Conservation (phyloP, 2,113 vertebrate species). For the Strix uralensis region DNA sequence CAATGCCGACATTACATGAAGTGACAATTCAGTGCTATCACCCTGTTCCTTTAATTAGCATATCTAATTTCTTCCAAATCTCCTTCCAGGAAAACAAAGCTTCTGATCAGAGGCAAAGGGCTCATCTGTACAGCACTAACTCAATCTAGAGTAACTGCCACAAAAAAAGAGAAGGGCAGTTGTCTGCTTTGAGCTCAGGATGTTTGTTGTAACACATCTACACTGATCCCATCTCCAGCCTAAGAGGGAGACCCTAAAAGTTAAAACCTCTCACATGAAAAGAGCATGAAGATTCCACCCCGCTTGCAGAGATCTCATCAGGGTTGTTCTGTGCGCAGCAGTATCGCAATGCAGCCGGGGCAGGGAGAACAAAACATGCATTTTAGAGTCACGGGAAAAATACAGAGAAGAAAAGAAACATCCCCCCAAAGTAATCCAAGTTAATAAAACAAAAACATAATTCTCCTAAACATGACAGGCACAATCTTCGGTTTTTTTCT, state of each 20-base stretch:
- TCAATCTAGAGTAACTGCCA: background rate
- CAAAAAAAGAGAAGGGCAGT: background rate
- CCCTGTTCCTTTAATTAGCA: background rate
- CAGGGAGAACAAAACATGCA: background rate
- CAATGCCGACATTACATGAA: background rate
- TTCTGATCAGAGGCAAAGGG: background rate
- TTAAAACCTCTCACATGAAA: background rate
- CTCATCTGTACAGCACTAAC: background rate
- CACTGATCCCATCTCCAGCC: fast-evolving
- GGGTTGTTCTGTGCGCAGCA: background rate
- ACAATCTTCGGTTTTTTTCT: slow-evolving; percentile 8
- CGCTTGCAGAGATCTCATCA: background rate
- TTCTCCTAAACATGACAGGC: slow-evolving; percentile 54
- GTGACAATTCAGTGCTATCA: background rate
- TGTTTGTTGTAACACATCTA: background rate
- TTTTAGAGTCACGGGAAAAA: slow-evolving; percentile 31
- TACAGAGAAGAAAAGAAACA: slow-evolving; percentile 17
- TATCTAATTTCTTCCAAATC: background rate
- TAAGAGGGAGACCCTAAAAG: background rate
- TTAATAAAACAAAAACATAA: slow-evolving; percentile 62
- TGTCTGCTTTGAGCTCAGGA: background rate
- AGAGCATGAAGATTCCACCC: background rate
- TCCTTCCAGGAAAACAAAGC: slow-evolving; percentile 6
- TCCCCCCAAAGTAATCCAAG: slow-evolving; percentile 45
- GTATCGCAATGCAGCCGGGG: background rate